phyloP scores from a whole-genome alignment of 2,888 invertebrate genomes.

The Rambutsinella grinnellia region DNA sequence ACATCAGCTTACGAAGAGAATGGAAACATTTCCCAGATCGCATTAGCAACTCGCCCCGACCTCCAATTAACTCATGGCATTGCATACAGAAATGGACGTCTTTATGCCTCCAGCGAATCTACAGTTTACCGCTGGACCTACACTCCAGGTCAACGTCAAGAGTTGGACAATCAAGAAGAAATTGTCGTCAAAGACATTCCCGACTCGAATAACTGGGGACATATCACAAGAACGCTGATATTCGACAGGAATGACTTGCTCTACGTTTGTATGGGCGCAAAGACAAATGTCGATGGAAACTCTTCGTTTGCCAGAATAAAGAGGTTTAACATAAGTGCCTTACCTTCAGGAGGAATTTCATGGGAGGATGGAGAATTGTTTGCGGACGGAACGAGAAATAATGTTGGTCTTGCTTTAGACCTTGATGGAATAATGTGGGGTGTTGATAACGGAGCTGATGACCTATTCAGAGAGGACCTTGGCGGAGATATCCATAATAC shows the following conservation, averaged over 20 bases:
- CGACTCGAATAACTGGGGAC: neutral
- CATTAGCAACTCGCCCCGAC: neutral
- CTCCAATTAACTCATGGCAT: conserved; percentile 49
- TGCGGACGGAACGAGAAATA: neutral
- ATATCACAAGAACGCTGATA: conserved; percentile 10
- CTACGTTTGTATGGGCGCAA: conserved; percentile 11
- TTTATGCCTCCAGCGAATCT: conserved; percentile 55
- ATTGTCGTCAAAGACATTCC: conserved; percentile 6
- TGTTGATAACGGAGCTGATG: conserved; percentile 3
- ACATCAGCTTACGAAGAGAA: neutral
- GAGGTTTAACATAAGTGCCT: conserved; percentile 1
- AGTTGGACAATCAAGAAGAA: neutral
- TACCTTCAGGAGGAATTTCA: conserved; percentile 9
- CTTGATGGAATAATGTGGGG: neutral
- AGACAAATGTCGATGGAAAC: conserved; percentile 9
- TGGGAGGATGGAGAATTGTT: neutral
- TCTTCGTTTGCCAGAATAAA: conserved; percentile 16
- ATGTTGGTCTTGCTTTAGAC: conserved; percentile 8
- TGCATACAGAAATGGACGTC: conserved; percentile 34
- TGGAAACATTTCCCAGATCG: neutral
- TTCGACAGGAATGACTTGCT: neutral
- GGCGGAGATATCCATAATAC: neutral
- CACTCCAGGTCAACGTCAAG: neutral
- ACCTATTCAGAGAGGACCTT: neutral
- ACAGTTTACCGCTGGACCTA: conserved; percentile 12